Conservation (phyloP, 2,888 invertebrate genomes). For the Mythimna impura region DNA sequence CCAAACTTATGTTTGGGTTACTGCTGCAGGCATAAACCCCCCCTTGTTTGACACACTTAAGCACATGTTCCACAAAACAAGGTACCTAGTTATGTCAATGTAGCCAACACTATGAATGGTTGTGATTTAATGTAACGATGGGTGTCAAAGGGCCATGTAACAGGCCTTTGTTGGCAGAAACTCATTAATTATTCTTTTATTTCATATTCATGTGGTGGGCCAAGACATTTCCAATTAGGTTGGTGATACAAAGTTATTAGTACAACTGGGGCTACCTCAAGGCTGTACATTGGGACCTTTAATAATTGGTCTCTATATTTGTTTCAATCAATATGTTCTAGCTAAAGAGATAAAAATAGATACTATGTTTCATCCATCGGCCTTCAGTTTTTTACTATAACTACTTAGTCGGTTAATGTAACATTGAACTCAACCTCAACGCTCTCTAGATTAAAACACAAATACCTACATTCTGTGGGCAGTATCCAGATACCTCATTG, state of each 20-base stretch:
- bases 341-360: background rate
- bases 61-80: background rate
- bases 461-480: background rate
- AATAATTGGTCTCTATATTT: background rate
- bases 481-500: background rate
- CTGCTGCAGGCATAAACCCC: background rate
- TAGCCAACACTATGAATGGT: background rate
- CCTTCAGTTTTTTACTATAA: constrained; percentile 31
- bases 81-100: background rate
- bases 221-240: constrained; percentile 16
- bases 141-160: background rate
- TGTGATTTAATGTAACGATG: constrained; percentile 8
- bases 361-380: constrained; percentile 2
- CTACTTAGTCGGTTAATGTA: constrained; percentile 20
- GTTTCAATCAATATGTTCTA: background rate
- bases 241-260: background rate
- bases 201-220: background rate
- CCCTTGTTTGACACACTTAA: constrained; percentile 9
- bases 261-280: background rate
- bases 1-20: constrained; percentile 23
- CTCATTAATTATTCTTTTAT: constrained; percentile 25
- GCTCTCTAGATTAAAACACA: background rate
- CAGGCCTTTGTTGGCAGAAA: constrained; percentile 17
- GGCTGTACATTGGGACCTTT: background rate
- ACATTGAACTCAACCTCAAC: constrained; percentile 37